Conservation (phyloP, 2,113 vertebrate species). For the Caloenas nicobarica region DNA sequence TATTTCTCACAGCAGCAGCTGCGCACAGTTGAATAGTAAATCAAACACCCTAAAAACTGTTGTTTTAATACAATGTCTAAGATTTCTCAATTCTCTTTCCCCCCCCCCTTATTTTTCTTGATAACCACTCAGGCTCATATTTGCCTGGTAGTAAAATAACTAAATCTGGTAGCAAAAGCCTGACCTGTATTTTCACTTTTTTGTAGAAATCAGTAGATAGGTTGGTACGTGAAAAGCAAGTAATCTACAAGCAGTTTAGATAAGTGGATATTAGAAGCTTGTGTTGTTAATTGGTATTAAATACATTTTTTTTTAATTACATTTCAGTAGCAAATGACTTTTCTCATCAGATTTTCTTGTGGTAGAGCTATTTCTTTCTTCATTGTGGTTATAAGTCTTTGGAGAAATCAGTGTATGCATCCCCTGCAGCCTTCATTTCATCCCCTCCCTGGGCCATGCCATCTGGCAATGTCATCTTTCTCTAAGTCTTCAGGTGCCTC, state of each 20-base stretch:
- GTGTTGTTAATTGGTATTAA: conserved; percentile 55
- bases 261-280: conserved; percentile 58
- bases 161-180: conserved; percentile 65
- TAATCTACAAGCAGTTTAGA: conserved; percentile 61
- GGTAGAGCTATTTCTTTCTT: conserved; percentile 59
- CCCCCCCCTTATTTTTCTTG: conserved; percentile 64
- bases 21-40: conserved; percentile 84
- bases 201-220: conserved; percentile 18
- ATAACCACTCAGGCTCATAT: conserved; percentile 62
- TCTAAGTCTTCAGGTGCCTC: conserved; percentile 39
- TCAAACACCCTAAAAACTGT: conserved; percentile 84
- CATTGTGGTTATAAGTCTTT: conserved; percentile 27
- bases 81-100: conserved; percentile 76
- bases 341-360: conserved; percentile 64
- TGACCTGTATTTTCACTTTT: conserved; percentile 49
- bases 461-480: conserved; percentile 40
- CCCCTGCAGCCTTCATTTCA: conserved; percentile 46
- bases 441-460: background rate
- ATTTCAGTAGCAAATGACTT: conserved; percentile 56
- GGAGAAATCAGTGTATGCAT: conserved; percentile 40
- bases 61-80: conserved; percentile 86
- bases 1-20: conserved; percentile 81
- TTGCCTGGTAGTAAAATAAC: conserved; percentile 53
- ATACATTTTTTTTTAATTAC: conserved; percentile 48
- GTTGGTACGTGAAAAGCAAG: conserved; percentile 52